Evolutionary conservation across 2,888 invertebrate species (phyloP), one percentile per base, ranked within the genome.

Genomic region (Merodon equestris): DNA sequence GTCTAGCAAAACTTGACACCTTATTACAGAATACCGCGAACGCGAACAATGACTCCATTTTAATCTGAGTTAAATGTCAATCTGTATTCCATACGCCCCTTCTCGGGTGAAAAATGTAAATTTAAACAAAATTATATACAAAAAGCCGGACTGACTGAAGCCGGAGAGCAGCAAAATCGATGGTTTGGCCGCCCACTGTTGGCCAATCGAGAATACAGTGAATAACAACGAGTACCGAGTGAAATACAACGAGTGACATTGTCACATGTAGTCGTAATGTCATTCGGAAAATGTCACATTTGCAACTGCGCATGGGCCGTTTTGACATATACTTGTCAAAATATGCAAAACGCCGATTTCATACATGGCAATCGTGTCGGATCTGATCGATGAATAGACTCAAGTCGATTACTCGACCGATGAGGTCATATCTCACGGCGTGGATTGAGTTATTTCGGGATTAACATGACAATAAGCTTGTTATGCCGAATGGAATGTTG

Each of bases 1-100:
- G 27, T 27, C 27, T 7, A 4, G 27, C 27, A 4, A 27, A n/a
- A 27, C 27, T 53, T 71, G 45, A 51, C 76, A 76, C 60, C 64
- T 71, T 61, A 51, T 40, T 66, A 71, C 44, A 56, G 53, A 64
- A 44, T 57, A 40, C n/a, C 27, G 27, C 42, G 34, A 61, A 63
- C n/a, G 70, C 34, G 64, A 71, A 66, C 71, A 76, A 76, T 76
- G 64, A 60, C 60, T 42, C 50, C 50, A 54, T 51, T 54, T 38
- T 50, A 19, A 44, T 40, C n/a, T 10, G 13, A 27, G 27, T 7
- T 44, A 27, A 27, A 40, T 40, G 40, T 40, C 15, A 45, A 47
- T 57, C 15, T 15, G 40, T 53, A 75, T 58, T 63, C 54, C 34
- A 14, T 56, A 61, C 56, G 44, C 66, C 60, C 54, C 9, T 63